Evolutionary conservation across 2,113 vertebrate genomes (phyloP).

Genomic region (Pampusana beccarii): DNA sequence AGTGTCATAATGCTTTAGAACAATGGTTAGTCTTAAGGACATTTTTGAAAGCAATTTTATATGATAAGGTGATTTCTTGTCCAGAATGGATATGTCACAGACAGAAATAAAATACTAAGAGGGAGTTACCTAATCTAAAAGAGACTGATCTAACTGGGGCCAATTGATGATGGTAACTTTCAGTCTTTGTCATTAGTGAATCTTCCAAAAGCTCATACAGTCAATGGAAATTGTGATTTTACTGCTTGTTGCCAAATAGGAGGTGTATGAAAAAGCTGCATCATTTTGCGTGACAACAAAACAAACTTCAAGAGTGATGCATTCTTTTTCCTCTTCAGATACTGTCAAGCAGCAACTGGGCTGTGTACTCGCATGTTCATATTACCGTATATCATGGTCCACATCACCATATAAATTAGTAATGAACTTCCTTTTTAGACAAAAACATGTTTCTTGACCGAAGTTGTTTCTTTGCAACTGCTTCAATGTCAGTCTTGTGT

Average conservation of each 20-base stretch:
- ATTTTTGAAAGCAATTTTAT: background rate
- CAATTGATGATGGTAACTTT: background rate
- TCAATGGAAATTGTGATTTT: background rate
- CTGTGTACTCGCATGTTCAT: background rate
- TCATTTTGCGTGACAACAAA: background rate
- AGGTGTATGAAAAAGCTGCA: background rate
- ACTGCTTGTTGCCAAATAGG: background rate
- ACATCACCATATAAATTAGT: background rate
- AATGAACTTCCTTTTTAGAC: background rate
- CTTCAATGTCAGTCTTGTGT: background rate
- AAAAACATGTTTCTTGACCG: background rate
- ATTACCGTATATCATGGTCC: background rate
- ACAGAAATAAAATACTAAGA: background rate
- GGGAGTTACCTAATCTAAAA: background rate
- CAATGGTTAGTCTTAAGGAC: background rate
- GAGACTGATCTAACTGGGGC: background rate
- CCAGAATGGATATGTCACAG: background rate
- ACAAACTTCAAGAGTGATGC: rapidly evolving
- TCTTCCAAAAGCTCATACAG: background rate
- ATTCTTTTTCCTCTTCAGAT: background rate
- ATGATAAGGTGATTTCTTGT: background rate
- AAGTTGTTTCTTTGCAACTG: background rate
- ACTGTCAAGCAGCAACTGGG: background rate
- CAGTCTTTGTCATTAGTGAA: background rate
- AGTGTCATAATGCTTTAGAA: background rate